Conservation (phyloP, 1,140 invertebrate genomes). For the Trachymyrmex cornetzi region DNA sequence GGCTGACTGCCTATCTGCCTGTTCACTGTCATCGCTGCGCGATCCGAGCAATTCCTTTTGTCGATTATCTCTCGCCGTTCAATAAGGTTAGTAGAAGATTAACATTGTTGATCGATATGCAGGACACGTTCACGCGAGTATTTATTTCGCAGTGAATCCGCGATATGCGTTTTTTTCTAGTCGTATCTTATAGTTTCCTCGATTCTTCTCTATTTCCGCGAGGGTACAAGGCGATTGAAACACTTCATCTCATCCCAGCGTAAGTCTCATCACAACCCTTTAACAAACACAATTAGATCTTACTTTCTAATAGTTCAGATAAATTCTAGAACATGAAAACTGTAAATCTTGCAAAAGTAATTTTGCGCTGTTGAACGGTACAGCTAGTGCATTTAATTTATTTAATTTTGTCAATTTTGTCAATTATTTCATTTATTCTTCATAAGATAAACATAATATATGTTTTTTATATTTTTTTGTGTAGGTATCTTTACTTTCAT, state of each 20-base stretch:
- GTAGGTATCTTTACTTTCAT: no score
- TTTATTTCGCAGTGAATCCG: neutral
- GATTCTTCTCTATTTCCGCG: slow-evolving; percentile 7
- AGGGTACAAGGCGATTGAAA: neutral
- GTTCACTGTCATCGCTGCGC: neutral
- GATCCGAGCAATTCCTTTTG: neutral
- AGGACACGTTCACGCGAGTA: slow-evolving; percentile 17
- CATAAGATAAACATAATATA: no score
- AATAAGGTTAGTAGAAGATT: slow-evolving; percentile 53
- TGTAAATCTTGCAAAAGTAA: neutral
- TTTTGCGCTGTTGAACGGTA: no score
- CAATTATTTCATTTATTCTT: no score
- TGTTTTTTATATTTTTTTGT: no score
- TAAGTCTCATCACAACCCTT: neutral
- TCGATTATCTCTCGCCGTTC: slow-evolving; percentile 28
- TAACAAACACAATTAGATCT: neutral
- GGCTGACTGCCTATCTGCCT: neutral
- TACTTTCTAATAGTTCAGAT: neutral
- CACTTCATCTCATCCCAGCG: neutral
- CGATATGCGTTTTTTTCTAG: neutral
- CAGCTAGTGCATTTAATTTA: no score
- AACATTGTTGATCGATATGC: slow-evolving; percentile 15
- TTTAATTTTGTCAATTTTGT: neutral
- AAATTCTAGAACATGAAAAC: neutral
- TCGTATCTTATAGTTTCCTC: neutral